These are phyloP conservation scores for Proales similis DNA, from an alignment of 1,140 invertebrate species.

Conservation along the genomic window DNA sequence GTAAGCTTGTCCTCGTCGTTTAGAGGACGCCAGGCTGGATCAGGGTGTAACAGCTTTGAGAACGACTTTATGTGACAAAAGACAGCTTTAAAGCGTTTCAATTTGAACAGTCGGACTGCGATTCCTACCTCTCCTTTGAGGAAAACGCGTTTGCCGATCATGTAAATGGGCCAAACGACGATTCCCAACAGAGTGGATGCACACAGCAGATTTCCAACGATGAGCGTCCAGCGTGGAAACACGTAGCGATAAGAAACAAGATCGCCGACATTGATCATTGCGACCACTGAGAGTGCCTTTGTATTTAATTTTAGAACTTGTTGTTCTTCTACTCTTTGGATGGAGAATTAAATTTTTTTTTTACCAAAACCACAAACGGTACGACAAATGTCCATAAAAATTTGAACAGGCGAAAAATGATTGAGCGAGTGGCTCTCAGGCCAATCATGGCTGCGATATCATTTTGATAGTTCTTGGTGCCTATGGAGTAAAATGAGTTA, in stretches of 20 bases:
- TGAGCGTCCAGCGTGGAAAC: constrained; percentile 14
- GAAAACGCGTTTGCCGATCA: neutral
- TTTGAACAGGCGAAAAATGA: neutral
- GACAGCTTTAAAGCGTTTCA: neutral
- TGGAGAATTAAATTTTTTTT: no score
- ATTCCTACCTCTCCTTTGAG: constrained; percentile 4
- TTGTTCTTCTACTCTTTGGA: no score
- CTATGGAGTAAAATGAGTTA: neutral
- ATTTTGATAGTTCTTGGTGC: constrained; percentile 16
- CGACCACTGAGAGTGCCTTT: no score
- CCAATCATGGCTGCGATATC: constrained; percentile 30
- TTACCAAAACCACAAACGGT: no score
- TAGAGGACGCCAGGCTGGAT: neutral
- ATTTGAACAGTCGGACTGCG: neutral
- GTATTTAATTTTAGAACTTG: no score
- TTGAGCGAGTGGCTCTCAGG: neutral
- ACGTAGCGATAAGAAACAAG: neutral
- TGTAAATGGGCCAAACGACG: constrained; percentile 7
- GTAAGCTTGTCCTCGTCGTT: neutral
- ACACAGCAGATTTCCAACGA: neutral
- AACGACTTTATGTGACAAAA: neutral
- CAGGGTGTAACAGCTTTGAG: neutral
- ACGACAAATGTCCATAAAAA: no score
- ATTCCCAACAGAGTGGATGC: constrained; percentile 17
- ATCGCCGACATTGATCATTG: constrained; percentile 4